Base-by-base conservation (phyloP, 1,140 invertebrate species). In the Oscheius sp. region DNA sequence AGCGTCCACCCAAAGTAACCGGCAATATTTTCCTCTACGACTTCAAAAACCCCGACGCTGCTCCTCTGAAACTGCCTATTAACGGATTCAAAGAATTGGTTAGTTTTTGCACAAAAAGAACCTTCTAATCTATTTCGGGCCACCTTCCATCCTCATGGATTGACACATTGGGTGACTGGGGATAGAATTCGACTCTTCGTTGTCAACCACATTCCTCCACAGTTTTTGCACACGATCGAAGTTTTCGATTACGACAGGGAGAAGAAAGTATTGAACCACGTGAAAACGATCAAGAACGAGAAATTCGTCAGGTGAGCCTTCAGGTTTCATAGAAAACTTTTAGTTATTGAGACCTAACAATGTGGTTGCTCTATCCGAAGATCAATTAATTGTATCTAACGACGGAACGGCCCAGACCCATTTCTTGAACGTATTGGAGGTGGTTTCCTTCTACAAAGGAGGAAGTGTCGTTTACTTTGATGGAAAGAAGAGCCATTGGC, bases 1-100 rank as follows among this genome's bases (percentile, higher is more conserved):
- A 31, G 7, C n/a, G 34, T 18, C 1, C 20, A 3, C 3, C 59
- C 18, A 26, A 71, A 26, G 58, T 38, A 34, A 46, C 62, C 7
- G 68, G 68, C 15, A 34, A 64, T 13, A 65, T 73, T 20, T 73
- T 73, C 20, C 31, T 73, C 1, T 73, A 61, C 31, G 62, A 65
- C 36, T 73, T 73, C 66, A 45, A 58, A n/a, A 18, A 58, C 61
- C 36, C 61, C 15, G 32, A 42, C 26, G 20, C 18, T 18, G 61
- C 31, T 34, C 61, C 61, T 10, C 15, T 63, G 28, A 63, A 63
- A 34, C 23, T 55, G 49, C 49, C 49, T 7, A 63, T 36, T 63
- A 32, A 13, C 10, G 32, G 61, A 32, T n/a, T 38, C 18, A 29
- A 29, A 18, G 32, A 36, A 13, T 7, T 13, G 32, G 61, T 63